These are phyloP conservation scores for Lethrus apterus DNA, from an alignment of 1,140 invertebrate species.

Conservation along the genomic window DNA sequence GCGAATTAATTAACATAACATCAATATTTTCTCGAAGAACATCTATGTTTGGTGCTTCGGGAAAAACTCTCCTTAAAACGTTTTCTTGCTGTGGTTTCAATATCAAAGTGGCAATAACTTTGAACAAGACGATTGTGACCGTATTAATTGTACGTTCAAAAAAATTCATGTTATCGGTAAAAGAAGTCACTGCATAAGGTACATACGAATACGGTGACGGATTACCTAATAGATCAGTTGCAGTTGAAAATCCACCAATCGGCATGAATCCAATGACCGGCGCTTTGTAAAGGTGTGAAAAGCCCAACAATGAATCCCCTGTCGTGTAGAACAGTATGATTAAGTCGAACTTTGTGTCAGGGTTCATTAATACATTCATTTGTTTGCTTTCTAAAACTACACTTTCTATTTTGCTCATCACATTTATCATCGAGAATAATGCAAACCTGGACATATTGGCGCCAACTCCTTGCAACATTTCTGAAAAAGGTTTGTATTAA, in stretches of 20 bases:
- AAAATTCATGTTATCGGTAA: conserved; percentile 15
- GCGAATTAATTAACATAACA: conserved; percentile 32
- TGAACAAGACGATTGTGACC: not conserved
- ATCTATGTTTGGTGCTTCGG: conserved; percentile 41
- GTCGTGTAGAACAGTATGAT: not conserved
- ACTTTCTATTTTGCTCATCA: not conserved
- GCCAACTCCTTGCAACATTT: too few relatives aligned
- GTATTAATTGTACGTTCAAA: conserved; percentile 9
- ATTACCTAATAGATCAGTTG: not conserved
- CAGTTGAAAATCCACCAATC: not conserved
- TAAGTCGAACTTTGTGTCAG: conserved; percentile 1
- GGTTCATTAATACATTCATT: not conserved
- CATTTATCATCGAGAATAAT: conserved; percentile 1
- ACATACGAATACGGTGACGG: conserved; percentile 10
- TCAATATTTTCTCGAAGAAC: conserved; percentile 42
- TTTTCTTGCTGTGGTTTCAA: not conserved
- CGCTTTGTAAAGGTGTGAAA: conserved; percentile 2
- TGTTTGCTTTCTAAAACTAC: not conserved
- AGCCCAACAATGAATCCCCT: not conserved
- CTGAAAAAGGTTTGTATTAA: not conserved
- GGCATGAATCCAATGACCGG: not conserved
- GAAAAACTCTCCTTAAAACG: conserved; percentile 32
- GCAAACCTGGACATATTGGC: not conserved
- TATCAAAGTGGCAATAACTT: not conserved
- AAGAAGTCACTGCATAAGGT: conserved; percentile 4